Base-by-base conservation (phyloP, 92 coral and sea anemone genomes). In the Nematostella vectensis region DNA sequence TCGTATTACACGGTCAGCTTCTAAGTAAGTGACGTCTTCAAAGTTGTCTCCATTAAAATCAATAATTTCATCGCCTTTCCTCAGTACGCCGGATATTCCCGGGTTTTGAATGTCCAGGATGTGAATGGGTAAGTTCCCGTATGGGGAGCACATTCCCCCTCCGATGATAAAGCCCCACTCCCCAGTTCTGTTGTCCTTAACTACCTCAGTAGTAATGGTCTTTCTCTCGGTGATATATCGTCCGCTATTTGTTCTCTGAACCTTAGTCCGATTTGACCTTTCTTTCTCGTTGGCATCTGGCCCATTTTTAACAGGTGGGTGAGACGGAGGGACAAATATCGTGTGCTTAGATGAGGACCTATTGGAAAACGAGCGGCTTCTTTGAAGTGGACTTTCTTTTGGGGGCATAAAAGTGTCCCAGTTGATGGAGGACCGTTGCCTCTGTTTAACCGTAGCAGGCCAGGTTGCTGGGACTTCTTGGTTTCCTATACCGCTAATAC, bases 71-170 rank as follows among this genome's bases (percentile, higher is more conserved):
- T 83, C 91, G 23, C 91, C 91, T 2, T 55, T 72, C 61, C 63
- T 70, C 25, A 83, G 48, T 33, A 62, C 26, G 29, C 55, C 64
- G n/a, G 65, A 51, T 31, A 26, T 28, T 13, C 54, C 59, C 2
- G 47, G 52, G 27, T 70, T 42, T 22, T 73, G 51, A 6, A 83
- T 57, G 3, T 62, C 77, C 24, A 80, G 67, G n/a, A 83, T 65
- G 38, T 57, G 80, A n/a, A 83, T 78, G 15, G 91, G 91, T 18
- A 83, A 68, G 55, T 83, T 85, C 27, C 91, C 91, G 58, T 83
- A 83, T 59, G 91, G 85, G 59, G 91, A 83, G 52, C 51, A 72
- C 19, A 69, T 29, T 12, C 91, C 91, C 22, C 91, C 91, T 37
- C 76, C 91, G 33, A 83, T 54, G 10, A 69, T 67, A 16, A 83